Base-by-base conservation (phyloP, 1,140 invertebrate genomes). In the Anoplophora glabripennis region DNA sequence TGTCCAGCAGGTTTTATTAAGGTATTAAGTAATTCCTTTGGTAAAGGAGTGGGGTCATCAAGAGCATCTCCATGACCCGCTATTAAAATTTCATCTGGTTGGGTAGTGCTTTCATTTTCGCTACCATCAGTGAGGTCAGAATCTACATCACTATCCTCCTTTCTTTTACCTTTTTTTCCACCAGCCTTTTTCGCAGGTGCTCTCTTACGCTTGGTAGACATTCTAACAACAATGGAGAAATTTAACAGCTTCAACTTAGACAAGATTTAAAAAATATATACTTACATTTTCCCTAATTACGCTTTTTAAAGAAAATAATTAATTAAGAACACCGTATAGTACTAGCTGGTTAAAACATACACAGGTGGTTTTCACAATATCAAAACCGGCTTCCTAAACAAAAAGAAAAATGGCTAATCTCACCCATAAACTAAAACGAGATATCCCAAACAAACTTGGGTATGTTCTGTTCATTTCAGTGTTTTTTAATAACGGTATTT, bases 1-100 rank as follows among this genome's bases (percentile, higher is more conserved):
- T 80, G 76, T 8, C 84, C 84, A 10, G 83, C 79, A 0, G 81
- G 78, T 66, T 84, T 84, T 55, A 84, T 80, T 57, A 84, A 76
- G 0, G 83, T 80, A 46, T 81, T 78, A 18, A 86, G 70, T 15
- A 86, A 71, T 69, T 85, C 84, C 72, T 86, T 77, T n/a, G 80
- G 80, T 53, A 81, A 58, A 62, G 79, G 79, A 10, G 72, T 76
- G 17, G 74, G 73, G 33, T 77, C 76, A 60, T 80, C 78, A 1
- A 79, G 52, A 33, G 75, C 72, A 61, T 81, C 79, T 7, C 74
- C 74, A 64, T 76, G 73, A 8, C 73, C 72, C 15, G 77, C 74
- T 56, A 81, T 80, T 0, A 81, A 66, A 38, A 81, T 77, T 70
- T 80, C 79, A 64, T 79, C 79, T 41, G 74, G 72, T 46, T 75